Base-by-base conservation (phyloP, 1,140 invertebrate genomes). In the Drosophila arizonae region DNA sequence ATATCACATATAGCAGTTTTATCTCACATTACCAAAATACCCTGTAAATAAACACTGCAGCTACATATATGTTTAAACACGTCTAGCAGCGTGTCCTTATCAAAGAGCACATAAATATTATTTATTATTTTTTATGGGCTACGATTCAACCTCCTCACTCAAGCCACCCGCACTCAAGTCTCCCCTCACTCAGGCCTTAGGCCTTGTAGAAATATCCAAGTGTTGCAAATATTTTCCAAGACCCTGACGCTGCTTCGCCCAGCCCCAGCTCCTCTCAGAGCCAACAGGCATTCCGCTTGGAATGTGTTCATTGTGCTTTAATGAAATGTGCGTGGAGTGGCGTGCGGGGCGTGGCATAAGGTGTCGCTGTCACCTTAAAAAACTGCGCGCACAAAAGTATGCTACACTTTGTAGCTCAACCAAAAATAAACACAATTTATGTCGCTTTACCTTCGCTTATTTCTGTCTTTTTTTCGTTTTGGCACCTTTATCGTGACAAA, bases 281-380 rank as follows among this genome's bases (percentile, higher is more conserved):
- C 9, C 64, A 36, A 58, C 39, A 68, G 52, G 39, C 76, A 61
- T 33, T 30, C 41, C 24, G 5, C 67, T 24, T 46, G 60, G 50
- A 79, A 86, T 66, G 84, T 86, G 82, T 88, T 86, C 84, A 86
- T 82, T 88, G 84, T 85, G 79, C 84, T 84, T 84, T 84, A 86
- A 86, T 86, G 79, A 86, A 86, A 81, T 86, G 74, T 51, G 62
- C 60, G 60, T 63, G 26, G 36, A 10, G 60, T 0, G 8, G 15
- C 17, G 4, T n/a, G 41, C n/a, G n/a, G 13, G 50, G 50, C 28
- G 24, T 28, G 26, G 55, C 48, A 9, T 43, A 57, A 58, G 54
- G 60, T 72, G 73, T 76, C 68, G 65, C 71, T 72, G 79, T 72
- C 79, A 82, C 72, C 80, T 86, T 79, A 70, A 76, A 86, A 81